Evolutionary conservation across 2,888 invertebrate species (phyloP).

Genomic region (Himalopsyche tibetana): DNA sequence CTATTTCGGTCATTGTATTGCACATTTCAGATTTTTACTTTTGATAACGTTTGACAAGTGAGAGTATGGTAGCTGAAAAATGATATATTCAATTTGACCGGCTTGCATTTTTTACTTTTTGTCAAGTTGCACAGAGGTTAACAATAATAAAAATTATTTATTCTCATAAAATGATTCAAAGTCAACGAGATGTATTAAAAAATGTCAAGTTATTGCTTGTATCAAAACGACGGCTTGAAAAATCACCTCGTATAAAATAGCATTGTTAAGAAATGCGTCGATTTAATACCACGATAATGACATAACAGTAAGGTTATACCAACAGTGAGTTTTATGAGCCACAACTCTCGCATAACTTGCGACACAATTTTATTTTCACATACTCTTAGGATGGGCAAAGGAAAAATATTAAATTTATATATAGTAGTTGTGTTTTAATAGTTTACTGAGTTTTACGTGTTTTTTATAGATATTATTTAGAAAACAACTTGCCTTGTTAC

Average conservation of each 20-base stretch:
- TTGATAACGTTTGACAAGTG: neutral
- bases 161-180: constrained; percentile 27
- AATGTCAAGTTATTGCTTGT: constrained; percentile 59
- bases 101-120: neutral
- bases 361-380: neutral
- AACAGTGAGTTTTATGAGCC: constrained; percentile 17
- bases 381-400: neutral
- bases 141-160: constrained; percentile 17
- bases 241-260: constrained; percentile 53
- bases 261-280: constrained; percentile 54
- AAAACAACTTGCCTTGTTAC: neutral
- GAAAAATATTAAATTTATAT: neutral
- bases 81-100: neutral
- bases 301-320: constrained; percentile 23
- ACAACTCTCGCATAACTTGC: neutral
- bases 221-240: constrained; percentile 59
- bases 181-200: constrained; percentile 49
- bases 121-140: constrained; percentile 16
- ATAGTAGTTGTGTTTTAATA: neutral
- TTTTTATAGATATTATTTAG: neutral
- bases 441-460: neutral
- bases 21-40: constrained; percentile 18
- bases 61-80: constrained; percentile 11
- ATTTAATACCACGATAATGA: constrained; percentile 53
- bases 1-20: constrained; percentile 16